These are phyloP conservation scores for Tamandua tetradactyla DNA, from an alignment of 2,797 vertebrate species.

Conservation along the genomic window DNA sequence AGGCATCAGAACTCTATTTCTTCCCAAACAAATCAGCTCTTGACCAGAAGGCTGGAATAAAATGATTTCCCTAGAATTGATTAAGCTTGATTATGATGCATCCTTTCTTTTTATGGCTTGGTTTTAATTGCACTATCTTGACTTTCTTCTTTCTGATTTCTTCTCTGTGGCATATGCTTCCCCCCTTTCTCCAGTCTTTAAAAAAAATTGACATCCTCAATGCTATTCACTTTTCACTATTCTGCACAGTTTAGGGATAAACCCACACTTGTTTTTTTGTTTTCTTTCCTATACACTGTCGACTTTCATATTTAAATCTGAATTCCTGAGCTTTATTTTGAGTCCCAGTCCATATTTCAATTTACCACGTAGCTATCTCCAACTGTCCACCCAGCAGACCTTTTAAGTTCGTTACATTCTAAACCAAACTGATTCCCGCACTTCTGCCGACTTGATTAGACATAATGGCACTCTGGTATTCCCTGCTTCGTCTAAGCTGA, in stretches of 20 bases:
- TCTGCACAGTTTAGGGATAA: no score
- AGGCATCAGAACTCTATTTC: not conserved
- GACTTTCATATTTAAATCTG: not conserved
- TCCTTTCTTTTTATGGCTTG: no score
- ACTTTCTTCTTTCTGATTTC: no score
- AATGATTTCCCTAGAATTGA: rapidly evolving
- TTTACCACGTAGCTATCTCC: no score
- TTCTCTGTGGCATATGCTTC: no score
- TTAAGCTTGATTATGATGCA: rapidly evolving
- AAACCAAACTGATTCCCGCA: no score
- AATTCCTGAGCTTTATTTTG: not conserved
- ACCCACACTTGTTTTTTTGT: not conserved
- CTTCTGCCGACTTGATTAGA: rapidly evolving
- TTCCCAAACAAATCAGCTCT: not conserved
- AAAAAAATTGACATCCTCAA: no score
- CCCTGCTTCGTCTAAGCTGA: not conserved
- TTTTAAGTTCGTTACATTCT: not conserved
- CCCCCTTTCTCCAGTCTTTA: not conserved
- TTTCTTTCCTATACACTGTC: not conserved
- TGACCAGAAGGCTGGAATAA: not conserved
- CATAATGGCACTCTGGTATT: rapidly evolving
- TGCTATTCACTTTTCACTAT: not conserved
- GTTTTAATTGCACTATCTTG: no score
- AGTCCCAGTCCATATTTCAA: not conserved
- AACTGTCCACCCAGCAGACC: rapidly evolving